Evolutionary conservation across 2,113 vertebrate species (phyloP), one percentile per base, ranked within the genome.

Genomic region (Ptilonorhynchus violaceus): DNA sequence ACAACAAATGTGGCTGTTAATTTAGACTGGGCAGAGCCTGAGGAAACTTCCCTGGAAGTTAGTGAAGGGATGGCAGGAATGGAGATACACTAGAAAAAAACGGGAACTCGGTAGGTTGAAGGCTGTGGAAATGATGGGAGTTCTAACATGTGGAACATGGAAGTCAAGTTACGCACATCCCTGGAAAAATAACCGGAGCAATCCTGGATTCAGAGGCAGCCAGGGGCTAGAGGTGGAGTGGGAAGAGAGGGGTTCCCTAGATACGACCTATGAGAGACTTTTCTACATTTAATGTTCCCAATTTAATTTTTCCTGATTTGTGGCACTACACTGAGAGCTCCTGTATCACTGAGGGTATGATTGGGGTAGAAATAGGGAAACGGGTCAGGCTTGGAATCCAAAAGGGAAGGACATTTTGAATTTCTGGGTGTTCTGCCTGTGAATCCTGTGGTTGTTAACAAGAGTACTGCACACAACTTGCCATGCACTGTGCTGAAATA

Each of bases 401-500:
- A 70, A 90, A 69, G 25, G 33, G 49, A 67, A 58, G 39, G 59
- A 31, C n/a, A 41, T 75, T 74, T 37, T 28, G 59, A 42, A 55
- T 75, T 93, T 90, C 56, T 76, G 39, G 14, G 42, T 97, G 87
- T 87, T 88, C 64, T 96, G 60, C 62, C 47, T 63, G 5, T n/a
- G 60, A 82, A 74, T 78, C 30, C 66, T 6, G 6, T 84, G 76
- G 64, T 67, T 94, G 94, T 95, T 96, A 95, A 96, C 93, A 94
- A 37, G 75, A 72, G 31, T 20, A 19, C 42, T 52, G 79, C 88
- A 42, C 55, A 16, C 33, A 47, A 56, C 79, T 92, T 70, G 55
- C 89, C 33, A 27, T 74, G 85, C 75, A 30, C 62, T 11, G 15
- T 62, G 62, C 91, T 96, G 95, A 95, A 96, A 95, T 96, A 94